phyloP scores from a whole-genome alignment of 2,113 vertebrate genomes.

The Shinisaurus crocodilurus region DNA sequence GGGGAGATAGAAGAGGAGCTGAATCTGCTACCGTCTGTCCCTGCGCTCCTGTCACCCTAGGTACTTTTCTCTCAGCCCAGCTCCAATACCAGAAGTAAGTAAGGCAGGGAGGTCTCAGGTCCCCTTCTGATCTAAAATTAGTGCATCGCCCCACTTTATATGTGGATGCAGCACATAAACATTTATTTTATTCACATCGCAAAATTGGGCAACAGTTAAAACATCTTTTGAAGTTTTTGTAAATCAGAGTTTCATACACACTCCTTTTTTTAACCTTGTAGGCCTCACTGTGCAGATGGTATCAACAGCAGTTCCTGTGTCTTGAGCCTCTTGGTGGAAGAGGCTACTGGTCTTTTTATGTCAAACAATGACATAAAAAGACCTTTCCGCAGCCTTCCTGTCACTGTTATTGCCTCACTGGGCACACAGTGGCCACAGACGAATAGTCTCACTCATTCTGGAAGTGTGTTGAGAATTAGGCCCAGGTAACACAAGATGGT shows the following conservation, averaged over 20 bases:
- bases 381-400: not conserved
- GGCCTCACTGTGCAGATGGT: too few species aligned
- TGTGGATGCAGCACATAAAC: not conserved
- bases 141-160: not conserved
- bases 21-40: not conserved
- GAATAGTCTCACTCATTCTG: not conserved
- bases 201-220: not conserved
- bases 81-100: not conserved
- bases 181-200: not conserved
- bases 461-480: not conserved
- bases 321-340: not conserved
- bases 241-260: too few species aligned
- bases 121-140: not conserved
- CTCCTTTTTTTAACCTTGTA: too few species aligned
- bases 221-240: too few species aligned
- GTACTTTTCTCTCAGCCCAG: not conserved
- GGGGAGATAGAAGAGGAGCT: not conserved
- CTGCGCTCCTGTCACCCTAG: not conserved
- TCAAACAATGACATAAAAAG: not conserved
- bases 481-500: not conserved
- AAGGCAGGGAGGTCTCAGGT: not conserved
- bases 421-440: not conserved
- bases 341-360: not conserved
- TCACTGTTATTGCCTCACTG: not conserved
- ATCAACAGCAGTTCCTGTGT: not conserved